Base-by-base conservation (phyloP, 2,797 vertebrate species). In the Stomatorhinus walkeri region DNA sequence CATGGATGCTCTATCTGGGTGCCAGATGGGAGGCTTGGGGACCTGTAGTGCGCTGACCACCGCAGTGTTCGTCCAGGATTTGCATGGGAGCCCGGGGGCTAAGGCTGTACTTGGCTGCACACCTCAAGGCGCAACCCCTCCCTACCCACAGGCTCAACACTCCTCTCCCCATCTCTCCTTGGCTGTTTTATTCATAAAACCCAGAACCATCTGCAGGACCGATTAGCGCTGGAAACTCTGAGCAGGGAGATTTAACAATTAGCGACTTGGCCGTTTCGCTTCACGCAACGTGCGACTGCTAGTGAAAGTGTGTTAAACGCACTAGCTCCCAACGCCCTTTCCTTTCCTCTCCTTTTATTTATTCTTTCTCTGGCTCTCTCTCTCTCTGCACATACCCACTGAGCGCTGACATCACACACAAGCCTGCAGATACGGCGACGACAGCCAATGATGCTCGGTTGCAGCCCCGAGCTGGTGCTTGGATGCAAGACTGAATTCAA, bases 191-290 rank as follows among this genome's bases (percentile, higher is more conserved):
- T 88, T 90, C 89, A 91, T 59, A 88, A 76, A 61, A 72, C 46
- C 48, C n/a, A 59, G 49, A 22, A 72, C 86, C 91, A 89, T 93
- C 16, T 93, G 93, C 61, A 91, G 89, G 95, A 90, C 79, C 32
- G 49, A 89, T 91, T 86, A 93, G 90, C 52, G 88, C 90, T 10
- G 79, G 90, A 90, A 68, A 90, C 81, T 90, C 46, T 68, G 85
- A 61, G 43, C n/a, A 43, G 46, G 19, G 49, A 46, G 19, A 36
- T 49, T 32, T 51, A 19, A 88, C 87, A 1, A 28, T 0, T 1
- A 2, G 12, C 48, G 79, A 16, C 24, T 86, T 0, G 0, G 16
- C 0, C 0, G 4, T 64, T 1, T 49, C 1, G 0, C 2, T n/a
- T 52, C 81, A 6, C 0, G 36, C 22, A 68, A 89, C n/a, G 2